Evolutionary conservation across 23 tunicate species (phyloP).

Genomic region (Styela clava): DNA sequence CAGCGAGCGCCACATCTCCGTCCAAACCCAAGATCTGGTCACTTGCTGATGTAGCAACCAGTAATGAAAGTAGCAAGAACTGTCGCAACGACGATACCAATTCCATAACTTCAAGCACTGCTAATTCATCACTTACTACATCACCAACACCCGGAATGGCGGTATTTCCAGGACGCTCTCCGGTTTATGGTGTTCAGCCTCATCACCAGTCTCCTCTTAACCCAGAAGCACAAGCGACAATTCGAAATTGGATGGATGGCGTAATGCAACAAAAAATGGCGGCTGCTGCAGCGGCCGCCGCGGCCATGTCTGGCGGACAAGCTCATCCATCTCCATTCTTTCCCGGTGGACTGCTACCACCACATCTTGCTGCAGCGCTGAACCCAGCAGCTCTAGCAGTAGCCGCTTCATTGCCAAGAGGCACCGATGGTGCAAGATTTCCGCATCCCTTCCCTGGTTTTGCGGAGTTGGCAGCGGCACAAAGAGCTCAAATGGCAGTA

Average conservation of each 20-base stretch:
- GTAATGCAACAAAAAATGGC: conserved; percentile 52
- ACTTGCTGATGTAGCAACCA: conserved; percentile 81
- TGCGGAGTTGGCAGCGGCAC: conserved; percentile 35
- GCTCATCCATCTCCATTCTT: conserved; percentile 14
- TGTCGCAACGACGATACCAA: background rate
- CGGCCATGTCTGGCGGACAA: conserved; percentile 32
- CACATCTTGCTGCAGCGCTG: conserved; percentile 28
- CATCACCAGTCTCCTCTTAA: conserved; percentile 12
- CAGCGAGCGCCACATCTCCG: conserved; percentile 36
- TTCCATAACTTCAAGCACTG: background rate
- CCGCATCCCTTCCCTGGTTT: conserved; percentile 29
- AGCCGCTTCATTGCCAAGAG: conserved; percentile 23
- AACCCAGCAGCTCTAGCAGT: conserved; percentile 17
- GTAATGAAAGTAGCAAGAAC: conserved; percentile 39
- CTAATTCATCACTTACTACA: conserved; percentile 14
- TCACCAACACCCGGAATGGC: conserved; percentile 15
- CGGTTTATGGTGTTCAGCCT: background rate
- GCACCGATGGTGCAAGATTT: conserved; percentile 2
- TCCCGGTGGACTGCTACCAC: conserved; percentile 14
- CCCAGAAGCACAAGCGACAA: conserved; percentile 21
- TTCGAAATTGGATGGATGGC: conserved; percentile 54
- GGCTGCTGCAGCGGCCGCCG: conserved; percentile 32
- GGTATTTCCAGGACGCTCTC: background rate
- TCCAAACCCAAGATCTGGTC: conserved; percentile 92
- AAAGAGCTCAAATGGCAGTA: conserved; percentile 33